phyloP scores from a whole-genome alignment of 2,113 vertebrate genomes.

The Willisornis vidua region DNA sequence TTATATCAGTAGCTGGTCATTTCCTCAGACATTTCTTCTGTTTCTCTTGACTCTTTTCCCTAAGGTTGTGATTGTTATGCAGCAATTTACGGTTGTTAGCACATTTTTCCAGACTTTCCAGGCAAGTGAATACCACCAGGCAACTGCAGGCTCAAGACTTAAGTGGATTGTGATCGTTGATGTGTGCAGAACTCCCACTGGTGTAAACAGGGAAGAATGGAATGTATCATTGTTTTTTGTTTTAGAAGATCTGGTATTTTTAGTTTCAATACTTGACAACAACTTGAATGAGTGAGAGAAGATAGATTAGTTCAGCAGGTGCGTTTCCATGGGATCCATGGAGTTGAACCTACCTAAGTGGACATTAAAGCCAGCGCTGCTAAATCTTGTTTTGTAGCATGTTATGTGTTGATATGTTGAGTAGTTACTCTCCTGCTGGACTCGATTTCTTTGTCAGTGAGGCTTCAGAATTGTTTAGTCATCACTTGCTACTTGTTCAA shows the following conservation, averaged over 20 bases:
- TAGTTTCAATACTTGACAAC: neutral
- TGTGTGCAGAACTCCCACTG: neutral
- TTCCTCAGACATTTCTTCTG: neutral
- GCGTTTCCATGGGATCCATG: neutral
- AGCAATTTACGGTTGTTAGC: neutral
- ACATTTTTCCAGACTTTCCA: neutral
- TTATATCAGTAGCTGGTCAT: neutral
- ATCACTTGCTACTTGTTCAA: constrained; percentile 20
- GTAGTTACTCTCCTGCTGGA: neutral
- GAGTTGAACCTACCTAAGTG: neutral
- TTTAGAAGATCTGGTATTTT: neutral
- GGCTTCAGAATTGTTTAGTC: constrained; percentile 9
- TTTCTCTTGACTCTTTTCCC: neutral
- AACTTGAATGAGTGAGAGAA: neutral
- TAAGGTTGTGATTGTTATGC: neutral
- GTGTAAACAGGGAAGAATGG: neutral
- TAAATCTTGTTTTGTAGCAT: neutral
- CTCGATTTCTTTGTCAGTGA: neutral
- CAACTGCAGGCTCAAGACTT: neutral
- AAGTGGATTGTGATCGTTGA: neutral
- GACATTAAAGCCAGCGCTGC: neutral
- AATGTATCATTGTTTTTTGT: neutral
- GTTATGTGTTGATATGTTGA: neutral
- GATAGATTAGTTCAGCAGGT: neutral
- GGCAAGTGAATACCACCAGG: neutral